Evolutionary conservation across 2,888 invertebrate genomes (phyloP), one percentile per base, ranked within the genome.

Genomic region (Apodemia zela): DNA sequence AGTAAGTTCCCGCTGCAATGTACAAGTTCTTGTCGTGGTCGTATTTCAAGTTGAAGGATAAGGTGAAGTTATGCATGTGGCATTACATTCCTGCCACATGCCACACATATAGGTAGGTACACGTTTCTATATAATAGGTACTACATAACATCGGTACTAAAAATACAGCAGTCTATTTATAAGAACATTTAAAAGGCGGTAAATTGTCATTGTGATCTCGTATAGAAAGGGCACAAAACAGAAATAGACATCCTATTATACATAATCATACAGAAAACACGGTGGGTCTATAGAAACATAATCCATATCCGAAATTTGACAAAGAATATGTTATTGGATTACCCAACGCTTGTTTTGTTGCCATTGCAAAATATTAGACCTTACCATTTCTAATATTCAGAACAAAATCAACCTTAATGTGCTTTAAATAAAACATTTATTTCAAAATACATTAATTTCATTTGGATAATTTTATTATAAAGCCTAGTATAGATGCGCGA

Each of bases 261-360:
- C 72, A 87, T 88, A 85, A 79, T 81, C 80, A 84, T 78, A 81
- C 75, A 83, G 79, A 81, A 83, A 86, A 86, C 84, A 89, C 84
- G 81, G 77, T 76, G 73, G 80, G 76, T 86, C 81, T 77, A 84
- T 85, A 84, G 89, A 89, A 90, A 91, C 80, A 89, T 89, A 90
- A 90, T 90, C 86, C 89, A 87, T 85, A 88, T 89, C 89, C 87
- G 80, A 86, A 84, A 78, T 80, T 84, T 84, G 81, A 89, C 89
- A 91, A 91, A 86, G 87, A 82, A 80, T 79, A 74, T 81, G 89
- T 85, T 89, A 91, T 90, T 89, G 90, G 89, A 91, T 91, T 90
- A 90, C 89, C 74, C 77, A 83, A 85, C 80, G 84, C 82, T 89
- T 85, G 87, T 84, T 87, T 87, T 85, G 84, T 79, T 78, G 71